phyloP scores from a whole-genome alignment of 2,888 invertebrate species.

The Oxytorus armatus region DNA sequence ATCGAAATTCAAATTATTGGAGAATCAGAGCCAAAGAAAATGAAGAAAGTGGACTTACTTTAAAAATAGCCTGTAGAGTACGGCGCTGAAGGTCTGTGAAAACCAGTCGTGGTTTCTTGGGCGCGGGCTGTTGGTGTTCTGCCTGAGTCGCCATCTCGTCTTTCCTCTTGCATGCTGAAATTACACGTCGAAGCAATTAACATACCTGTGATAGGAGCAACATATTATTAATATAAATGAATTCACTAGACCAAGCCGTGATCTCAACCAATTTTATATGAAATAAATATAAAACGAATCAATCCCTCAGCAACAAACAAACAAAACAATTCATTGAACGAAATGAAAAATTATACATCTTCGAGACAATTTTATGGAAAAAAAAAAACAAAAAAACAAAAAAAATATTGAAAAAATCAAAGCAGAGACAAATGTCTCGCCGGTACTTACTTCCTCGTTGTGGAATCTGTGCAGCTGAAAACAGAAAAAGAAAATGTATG shows the following conservation, averaged over 20 bases:
- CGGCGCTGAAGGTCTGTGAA: constrained; percentile 99
- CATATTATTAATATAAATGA: neutral
- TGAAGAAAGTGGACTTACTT: constrained; percentile 87
- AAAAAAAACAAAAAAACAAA: no score
- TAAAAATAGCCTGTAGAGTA: constrained; percentile 99
- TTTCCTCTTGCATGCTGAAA: constrained; percentile 97
- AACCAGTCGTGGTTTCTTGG: constrained; percentile 99
- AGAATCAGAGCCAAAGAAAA: neutral
- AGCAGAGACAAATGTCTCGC: constrained; percentile 23
- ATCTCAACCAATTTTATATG: constrained; percentile 62
- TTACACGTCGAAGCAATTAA: constrained; percentile 69
- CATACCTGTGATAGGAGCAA: neutral
- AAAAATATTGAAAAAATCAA: constrained; percentile 54
- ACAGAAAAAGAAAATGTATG: constrained; percentile 84
- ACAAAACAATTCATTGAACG: constrained; percentile 40
- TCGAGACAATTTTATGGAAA: constrained; percentile 10
- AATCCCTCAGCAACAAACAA: constrained; percentile 34
- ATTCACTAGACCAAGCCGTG: constrained; percentile 66
- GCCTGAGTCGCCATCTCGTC: constrained; percentile 92
- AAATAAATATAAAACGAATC: constrained; percentile 36
- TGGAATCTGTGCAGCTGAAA: constrained; percentile 95
- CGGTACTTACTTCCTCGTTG: constrained; percentile 94
- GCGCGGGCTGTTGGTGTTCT: constrained; percentile 93
- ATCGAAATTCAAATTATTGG: no score
- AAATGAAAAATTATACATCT: neutral